Base-by-base conservation (phyloP, 2,888 invertebrate species). In the Chloromyia formosa region DNA sequence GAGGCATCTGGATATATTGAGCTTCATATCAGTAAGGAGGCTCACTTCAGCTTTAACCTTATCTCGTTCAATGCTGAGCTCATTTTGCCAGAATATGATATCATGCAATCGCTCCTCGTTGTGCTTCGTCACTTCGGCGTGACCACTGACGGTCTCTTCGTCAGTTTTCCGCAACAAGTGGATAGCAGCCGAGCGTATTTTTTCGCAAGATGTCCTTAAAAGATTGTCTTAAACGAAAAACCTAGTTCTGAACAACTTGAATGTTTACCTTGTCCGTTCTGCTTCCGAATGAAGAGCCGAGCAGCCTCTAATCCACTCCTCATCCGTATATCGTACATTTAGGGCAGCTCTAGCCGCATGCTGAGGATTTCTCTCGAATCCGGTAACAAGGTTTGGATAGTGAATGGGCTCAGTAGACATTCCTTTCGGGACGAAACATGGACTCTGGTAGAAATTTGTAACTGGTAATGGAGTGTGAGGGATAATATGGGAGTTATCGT, bases 11-110 rank as follows among this genome's bases (percentile, higher is more conserved):
- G 92, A 90, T 78, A 92, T 87, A 81, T 91, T 91, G 64, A 90
- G 84, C 82, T 92, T 86, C 82, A 91, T 86, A 84, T 92, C 89
- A 84, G 90, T 89, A 77, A 93, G 85, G 77, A 90, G 88, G 77
- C 90, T 90, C 77, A 92, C 93, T 82, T 97, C 96, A 1, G 91
- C 89, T 72, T 96, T 89, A 79, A 96, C 88, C 78, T 93, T 90
- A 84, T 97, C 96, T 82, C 95, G 88, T 85, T 97, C 97, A 49
- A 93, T 91, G 73, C 89, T 88, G 1, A 94, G 90, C 88, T 97
- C 97, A 82, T 95, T 94, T 75, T 95, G 89, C 97, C 97, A 97
- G 86, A 96, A 97, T 12, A 93, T 94, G 4, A 95, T 93, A 82
- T 97, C 96, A 0, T 94, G 95, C 79, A 97, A 91, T 74, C 97